Evolutionary conservation across 2,888 invertebrate species (phyloP), one percentile per base, ranked within the genome.

Genomic region (Sceliomorpha sp.): DNA sequence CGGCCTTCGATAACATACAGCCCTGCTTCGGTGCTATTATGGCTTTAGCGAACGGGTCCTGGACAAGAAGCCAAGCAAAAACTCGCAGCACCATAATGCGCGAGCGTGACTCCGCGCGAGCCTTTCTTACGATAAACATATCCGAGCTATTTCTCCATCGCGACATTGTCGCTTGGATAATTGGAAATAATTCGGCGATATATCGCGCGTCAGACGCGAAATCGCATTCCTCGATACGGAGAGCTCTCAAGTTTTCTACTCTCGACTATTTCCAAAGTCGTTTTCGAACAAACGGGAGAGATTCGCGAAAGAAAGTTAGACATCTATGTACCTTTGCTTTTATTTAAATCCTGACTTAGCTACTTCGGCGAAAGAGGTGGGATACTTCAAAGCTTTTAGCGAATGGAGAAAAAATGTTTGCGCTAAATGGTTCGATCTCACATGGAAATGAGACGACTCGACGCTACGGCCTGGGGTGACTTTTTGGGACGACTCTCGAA

Each of bases 311-410:
- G n/a, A 53, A 70, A 63, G 47, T 59, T 48, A 51, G 50, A 56
- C 62, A 50, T 50, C 71, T 78, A 88, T 83, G 83, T 79, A 84
- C 82, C 78, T 88, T 88, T 87, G 88, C 88, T 88, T 87, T 88
- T 87, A 87, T 88, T 88, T 84, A 87, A 88, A 88, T 88, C 85
- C 86, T 87, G 82, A 88, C 87, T 87, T 86, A 88, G 84, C 82
- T 63, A 48, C 53, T 29, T 14, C 14, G 42, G 50, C 42, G 50
- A 53, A 62, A 60, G 51, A 60, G 70, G 50, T 63, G 44, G 59
- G 24, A 44, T n/a, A n/a, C n/a, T 47, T 31, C 53, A 50, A 59
- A 60, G 83, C 85, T 85, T 84, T 80, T 77, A 85, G 83, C 75
- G 75, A 80, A 79, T 79, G 76, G 77, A n/a, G 73, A 83, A 81